phyloP scores from a whole-genome alignment of 2,797 vertebrate genomes.

The Rachycentron canadum region DNA sequence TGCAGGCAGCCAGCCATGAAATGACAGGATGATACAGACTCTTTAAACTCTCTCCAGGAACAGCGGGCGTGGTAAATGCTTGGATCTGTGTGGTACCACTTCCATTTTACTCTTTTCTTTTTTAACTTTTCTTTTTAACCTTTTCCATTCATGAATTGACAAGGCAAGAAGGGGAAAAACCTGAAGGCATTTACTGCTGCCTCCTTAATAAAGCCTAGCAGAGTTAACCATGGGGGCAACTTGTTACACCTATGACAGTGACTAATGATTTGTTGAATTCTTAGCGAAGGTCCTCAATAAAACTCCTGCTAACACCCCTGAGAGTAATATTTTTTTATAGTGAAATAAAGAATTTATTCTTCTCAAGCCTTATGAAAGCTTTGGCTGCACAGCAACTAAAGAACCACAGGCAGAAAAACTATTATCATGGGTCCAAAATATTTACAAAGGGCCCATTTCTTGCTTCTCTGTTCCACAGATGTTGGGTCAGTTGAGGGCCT shows the following conservation, averaged over 20 bases:
- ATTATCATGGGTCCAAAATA: slow-evolving; percentile 3
- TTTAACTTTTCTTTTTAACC: slow-evolving; percentile 14
- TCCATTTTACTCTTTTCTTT: slow-evolving; percentile 22
- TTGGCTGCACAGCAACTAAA: slow-evolving; percentile 2
- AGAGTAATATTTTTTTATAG: slow-evolving; percentile 28
- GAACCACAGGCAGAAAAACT: slow-evolving; percentile 9
- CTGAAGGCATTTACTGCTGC: slow-evolving; percentile 29
- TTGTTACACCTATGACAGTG: slow-evolving; percentile 45
- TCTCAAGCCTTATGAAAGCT: slow-evolving; percentile 21
- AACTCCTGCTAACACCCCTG: slow-evolving; percentile 14
- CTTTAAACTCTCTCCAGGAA: slow-evolving; percentile 68
- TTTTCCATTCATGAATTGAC: slow-evolving; percentile 33
- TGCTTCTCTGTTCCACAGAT: slow-evolving; percentile 80
- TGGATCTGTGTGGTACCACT: slow-evolving; percentile 25
- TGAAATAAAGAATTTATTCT: slow-evolving; percentile 29
- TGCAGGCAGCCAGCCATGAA: slow-evolving; percentile 76
- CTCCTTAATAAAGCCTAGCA: slow-evolving; percentile 30
- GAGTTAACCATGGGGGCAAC: slow-evolving; percentile 25
- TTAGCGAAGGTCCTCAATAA: slow-evolving; percentile 32
- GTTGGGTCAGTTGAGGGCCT: slow-evolving; percentile 97
- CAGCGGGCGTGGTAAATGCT: slow-evolving; percentile 48
- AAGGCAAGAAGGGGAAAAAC: slow-evolving; percentile 9
- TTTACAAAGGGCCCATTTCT: slow-evolving; percentile 18
- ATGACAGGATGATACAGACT: slow-evolving; percentile 73
- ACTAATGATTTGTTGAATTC: slow-evolving; percentile 59